Evolutionary conservation across 2,113 vertebrate species (phyloP).

Genomic region (Prietella phreatophila): DNA sequence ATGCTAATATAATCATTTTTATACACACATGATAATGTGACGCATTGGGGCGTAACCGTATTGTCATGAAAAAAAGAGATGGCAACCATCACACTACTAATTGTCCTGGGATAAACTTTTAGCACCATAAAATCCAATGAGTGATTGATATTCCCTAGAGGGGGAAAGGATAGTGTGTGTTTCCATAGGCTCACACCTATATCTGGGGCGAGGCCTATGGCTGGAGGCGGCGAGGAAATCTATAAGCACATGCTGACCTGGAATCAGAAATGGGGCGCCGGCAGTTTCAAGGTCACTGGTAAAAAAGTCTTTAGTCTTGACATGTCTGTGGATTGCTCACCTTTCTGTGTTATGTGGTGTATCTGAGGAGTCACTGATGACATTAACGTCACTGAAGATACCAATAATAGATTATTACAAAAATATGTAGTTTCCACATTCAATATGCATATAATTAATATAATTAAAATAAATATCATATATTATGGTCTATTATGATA

Average conservation of each 20-base stretch:
- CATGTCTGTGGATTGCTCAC: background rate
- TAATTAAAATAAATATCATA: background rate
- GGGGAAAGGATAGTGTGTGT: background rate
- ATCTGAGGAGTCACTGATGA: background rate
- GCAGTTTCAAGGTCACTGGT: slow-evolving; percentile 31
- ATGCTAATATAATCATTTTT: background rate
- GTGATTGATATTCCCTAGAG: background rate
- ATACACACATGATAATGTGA: background rate
- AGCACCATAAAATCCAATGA: background rate
- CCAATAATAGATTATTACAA: background rate
- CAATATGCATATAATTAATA: background rate
- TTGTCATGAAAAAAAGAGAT: background rate
- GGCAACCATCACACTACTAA: background rate
- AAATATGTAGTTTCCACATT: background rate
- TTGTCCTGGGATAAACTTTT: slow-evolving; percentile 1
- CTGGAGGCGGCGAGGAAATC: slow-evolving; percentile 39
- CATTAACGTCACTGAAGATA: background rate
- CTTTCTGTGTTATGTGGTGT: background rate
- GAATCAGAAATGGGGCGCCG: slow-evolving; percentile 32
- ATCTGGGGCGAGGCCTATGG: slow-evolving; percentile 34
- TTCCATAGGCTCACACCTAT: slow-evolving; percentile 40
- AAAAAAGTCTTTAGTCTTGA: background rate
- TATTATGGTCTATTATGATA: background rate
- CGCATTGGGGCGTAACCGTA: background rate
- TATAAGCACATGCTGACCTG: slow-evolving; percentile 41